Conservation (phyloP, 2,797 vertebrate species). For the Neopelma chrysocephalum region DNA sequence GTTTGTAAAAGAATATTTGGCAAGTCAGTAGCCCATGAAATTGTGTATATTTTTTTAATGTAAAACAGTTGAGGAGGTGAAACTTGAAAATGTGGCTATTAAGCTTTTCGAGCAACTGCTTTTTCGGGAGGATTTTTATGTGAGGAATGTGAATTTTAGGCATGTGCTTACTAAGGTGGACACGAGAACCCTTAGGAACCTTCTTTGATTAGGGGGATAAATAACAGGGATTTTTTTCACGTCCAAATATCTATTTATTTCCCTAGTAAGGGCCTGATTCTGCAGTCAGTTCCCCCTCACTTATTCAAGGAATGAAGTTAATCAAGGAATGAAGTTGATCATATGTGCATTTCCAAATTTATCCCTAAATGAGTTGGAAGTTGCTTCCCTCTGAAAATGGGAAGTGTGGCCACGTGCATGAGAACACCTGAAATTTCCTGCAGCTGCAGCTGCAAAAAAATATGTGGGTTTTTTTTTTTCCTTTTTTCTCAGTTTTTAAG, state of each 20-base stretch:
- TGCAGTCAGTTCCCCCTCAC: neutral
- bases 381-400: neutral
- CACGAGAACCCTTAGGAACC: neutral
- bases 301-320: neutral
- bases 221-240: neutral
- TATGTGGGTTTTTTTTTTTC: neutral
- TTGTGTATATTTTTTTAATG: constrained; percentile 57
- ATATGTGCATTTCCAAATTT: neutral
- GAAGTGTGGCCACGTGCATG: neutral
- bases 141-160: neutral
- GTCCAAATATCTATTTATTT: neutral
- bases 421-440: neutral
- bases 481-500: neutral
- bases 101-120: neutral
- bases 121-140: neutral
- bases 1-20: constrained; percentile 46
- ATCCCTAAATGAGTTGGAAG: neutral
- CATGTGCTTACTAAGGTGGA: neutral
- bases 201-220: neutral
- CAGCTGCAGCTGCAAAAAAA: neutral
- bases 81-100: constrained; percentile 37
- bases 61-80: constrained; percentile 22
- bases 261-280: neutral
- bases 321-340: neutral
- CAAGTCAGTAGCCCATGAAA: constrained; percentile 49